phyloP scores from a whole-genome alignment of 2,113 vertebrate species.

The Ammodytes dubius region DNA sequence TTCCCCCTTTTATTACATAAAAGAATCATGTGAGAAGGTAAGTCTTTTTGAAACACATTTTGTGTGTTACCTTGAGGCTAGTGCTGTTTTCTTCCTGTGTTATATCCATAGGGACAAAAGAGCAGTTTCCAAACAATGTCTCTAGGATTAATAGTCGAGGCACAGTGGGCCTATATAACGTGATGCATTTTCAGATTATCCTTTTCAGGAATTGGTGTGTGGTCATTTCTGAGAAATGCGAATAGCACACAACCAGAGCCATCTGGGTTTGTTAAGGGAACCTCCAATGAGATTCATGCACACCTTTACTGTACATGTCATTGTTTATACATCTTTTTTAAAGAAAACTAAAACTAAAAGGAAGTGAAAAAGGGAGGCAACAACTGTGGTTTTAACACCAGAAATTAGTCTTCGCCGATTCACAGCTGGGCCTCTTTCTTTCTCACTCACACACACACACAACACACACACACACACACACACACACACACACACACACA shows the following conservation, averaged over 20 bases:
- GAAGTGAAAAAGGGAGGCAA: conserved; percentile 32
- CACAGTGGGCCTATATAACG: neutral
- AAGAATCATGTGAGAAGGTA: neutral
- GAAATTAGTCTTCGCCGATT: neutral
- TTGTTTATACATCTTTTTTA: neutral
- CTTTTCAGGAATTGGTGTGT: neutral
- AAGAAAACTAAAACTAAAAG: neutral
- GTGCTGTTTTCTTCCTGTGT: neutral
- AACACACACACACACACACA: neutral
- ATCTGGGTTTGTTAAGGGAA: neutral
- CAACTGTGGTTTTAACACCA: neutral
- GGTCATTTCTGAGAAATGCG: neutral
- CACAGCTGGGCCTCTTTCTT: conserved; percentile 24
- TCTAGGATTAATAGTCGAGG: neutral
- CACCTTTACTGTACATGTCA: neutral
- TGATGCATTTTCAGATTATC: neutral
- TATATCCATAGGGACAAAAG: neutral
- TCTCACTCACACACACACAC: neutral
- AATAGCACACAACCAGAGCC: neutral
- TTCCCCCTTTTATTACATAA: neutral
- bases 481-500: conserved; percentile 2
- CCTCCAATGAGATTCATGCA: neutral
- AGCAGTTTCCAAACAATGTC: conserved; percentile 15
- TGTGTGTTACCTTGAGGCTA: neutral
- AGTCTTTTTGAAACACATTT: neutral